Evolutionary conservation across 2,888 invertebrate genomes (phyloP).

Genomic region (Eugnorisma glareosa): DNA sequence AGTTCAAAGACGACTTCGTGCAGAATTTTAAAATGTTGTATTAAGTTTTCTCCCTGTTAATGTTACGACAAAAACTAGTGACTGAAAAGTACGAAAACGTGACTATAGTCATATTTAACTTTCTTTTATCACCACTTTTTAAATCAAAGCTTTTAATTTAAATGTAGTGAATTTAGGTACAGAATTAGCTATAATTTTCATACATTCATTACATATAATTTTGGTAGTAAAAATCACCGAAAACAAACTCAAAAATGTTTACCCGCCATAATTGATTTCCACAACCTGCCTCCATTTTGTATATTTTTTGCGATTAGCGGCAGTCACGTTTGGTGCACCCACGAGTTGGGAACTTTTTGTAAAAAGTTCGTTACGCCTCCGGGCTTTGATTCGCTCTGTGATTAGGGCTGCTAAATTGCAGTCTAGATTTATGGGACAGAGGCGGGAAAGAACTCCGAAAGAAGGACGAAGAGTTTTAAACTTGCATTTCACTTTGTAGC

Average conservation of each 20-base stretch:
- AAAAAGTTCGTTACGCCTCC: constrained; percentile 57
- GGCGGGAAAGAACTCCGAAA: neutral
- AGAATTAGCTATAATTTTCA: no score
- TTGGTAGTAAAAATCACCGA: constrained; percentile 20
- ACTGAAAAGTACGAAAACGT: constrained; percentile 7
- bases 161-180: no score
- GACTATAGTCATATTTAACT: constrained; percentile 16
- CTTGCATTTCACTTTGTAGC: neutral
- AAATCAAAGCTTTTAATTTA: constrained; percentile 14
- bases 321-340: constrained; percentile 66
- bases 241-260: constrained; percentile 44
- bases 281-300: constrained; percentile 53
- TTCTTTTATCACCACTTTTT: constrained; percentile 12
- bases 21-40: neutral
- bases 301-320: constrained; percentile 54
- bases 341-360: constrained; percentile 58
- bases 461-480: neutral
- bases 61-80: neutral
- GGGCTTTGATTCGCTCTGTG: constrained; percentile 51
- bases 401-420: constrained; percentile 46
- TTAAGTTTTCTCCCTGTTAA: neutral
- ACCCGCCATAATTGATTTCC: constrained; percentile 61
- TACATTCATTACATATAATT: neutral
- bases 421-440: constrained; percentile 18
- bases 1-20: neutral